These are phyloP conservation scores for Lepisosteus osseus DNA, from an alignment of 2,113 vertebrate species.

Conservation along the genomic window DNA sequence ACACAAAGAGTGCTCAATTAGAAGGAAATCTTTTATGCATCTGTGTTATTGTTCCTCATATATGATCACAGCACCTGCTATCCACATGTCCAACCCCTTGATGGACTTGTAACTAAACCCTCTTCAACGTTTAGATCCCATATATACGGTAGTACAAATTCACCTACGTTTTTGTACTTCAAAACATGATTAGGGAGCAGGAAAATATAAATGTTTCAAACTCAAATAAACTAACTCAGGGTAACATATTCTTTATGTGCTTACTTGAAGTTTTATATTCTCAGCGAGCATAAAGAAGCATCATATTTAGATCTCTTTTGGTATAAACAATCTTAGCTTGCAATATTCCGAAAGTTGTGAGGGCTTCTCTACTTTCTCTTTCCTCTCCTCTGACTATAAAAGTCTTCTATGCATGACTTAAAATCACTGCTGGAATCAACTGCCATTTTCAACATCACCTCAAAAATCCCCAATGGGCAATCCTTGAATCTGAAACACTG, in stretches of 20 bases:
- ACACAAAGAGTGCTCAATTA: conserved; percentile 59
- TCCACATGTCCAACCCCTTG: conserved; percentile 53
- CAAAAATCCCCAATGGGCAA: conserved; percentile 12
- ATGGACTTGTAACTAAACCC: conserved; percentile 50
- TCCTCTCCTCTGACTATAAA: neutral
- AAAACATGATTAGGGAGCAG: conserved; percentile 22
- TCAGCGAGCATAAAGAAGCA: neutral
- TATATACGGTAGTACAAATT: conserved; percentile 46
- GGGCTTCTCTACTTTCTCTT: neutral
- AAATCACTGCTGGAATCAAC: neutral
- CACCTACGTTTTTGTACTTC: conserved; percentile 26
- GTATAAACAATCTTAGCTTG: neutral
- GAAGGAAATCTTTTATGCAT: conserved; percentile 44
- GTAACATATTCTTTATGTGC: neutral
- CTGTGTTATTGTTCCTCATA: conserved; percentile 48
- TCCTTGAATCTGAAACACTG: conserved; percentile 12
- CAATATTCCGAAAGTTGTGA: neutral
- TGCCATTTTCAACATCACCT: conserved; percentile 11
- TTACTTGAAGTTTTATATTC: neutral
- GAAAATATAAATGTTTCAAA: conserved; percentile 13
- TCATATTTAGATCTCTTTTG: conserved; percentile 16
- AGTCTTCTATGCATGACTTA: neutral
- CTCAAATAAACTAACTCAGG: neutral
- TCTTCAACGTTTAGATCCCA: conserved; percentile 45
- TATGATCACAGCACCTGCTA: conserved; percentile 59